phyloP scores from a whole-genome alignment of 2,113 vertebrate species.

The Cathartes aura region DNA sequence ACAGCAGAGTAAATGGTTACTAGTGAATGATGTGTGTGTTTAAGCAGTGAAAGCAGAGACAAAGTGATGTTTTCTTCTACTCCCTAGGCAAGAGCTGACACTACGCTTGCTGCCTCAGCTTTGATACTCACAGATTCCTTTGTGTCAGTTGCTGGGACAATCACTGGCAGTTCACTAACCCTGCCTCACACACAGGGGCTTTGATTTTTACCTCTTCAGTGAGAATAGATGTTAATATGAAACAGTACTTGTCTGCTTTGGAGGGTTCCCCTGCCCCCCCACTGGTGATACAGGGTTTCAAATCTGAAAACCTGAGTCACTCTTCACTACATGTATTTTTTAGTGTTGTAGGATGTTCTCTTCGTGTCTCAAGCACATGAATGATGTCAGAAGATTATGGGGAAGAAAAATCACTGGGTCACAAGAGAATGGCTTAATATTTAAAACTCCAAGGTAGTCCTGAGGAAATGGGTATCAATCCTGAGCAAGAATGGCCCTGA shows the following conservation, averaged over 20 bases:
- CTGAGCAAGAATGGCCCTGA: background rate
- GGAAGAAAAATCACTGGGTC: background rate
- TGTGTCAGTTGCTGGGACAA: conserved; percentile 54
- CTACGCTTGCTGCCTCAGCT: conserved; percentile 30
- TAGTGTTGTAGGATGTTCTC: background rate
- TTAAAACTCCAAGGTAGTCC: background rate
- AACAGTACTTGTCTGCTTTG: conserved; percentile 21
- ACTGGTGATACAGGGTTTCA: background rate
- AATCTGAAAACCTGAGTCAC: background rate
- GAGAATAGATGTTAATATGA: conserved; percentile 34
- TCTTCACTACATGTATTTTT: background rate
- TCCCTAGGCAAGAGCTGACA: conserved; percentile 43
- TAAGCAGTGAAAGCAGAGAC: conserved; percentile 52
- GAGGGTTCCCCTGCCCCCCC: too few species aligned
- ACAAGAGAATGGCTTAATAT: background rate
- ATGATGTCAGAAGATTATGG: background rate
- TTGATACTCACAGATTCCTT: conserved; percentile 42
- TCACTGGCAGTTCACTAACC: conserved; percentile 52
- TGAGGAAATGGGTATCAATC: background rate
- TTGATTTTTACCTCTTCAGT: conserved; percentile 59
- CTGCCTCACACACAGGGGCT: background rate
- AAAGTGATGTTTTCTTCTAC: conserved; percentile 50
- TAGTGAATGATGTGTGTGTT: conserved; percentile 48
- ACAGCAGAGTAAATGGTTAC: conserved; percentile 63
- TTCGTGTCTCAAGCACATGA: background rate